phyloP scores from a whole-genome alignment of 2,888 invertebrate genomes.

The Napeogenes sylphis region DNA sequence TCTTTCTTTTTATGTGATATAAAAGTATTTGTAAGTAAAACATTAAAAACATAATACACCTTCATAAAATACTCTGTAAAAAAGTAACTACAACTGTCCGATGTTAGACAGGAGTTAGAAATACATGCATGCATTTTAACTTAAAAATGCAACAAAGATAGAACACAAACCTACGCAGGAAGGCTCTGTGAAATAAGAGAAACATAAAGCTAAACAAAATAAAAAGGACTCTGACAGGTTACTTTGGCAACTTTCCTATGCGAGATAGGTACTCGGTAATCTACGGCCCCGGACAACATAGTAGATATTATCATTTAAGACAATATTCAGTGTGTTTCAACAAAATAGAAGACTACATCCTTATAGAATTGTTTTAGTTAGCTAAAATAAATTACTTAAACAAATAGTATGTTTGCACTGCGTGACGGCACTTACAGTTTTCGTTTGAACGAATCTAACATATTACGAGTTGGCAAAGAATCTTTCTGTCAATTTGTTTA shows the following conservation, averaged over 20 bases:
- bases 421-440: conserved; percentile 25
- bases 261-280: conserved; percentile 35
- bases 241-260: conserved; percentile 57
- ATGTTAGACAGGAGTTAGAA: too few species aligned
- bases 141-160: conserved; percentile 1
- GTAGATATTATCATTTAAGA: neutral
- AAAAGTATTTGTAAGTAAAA: too few species aligned
- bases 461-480: conserved; percentile 26
- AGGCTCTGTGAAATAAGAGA: conserved; percentile 9
- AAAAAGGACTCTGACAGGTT: conserved; percentile 45
- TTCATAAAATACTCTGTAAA: too few species aligned
- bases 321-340: too few species aligned
- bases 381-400: conserved; percentile 25
- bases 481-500: conserved; percentile 22
- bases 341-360: too few species aligned
- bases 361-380: conserved; percentile 9
- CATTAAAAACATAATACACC: too few species aligned
- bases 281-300: conserved; percentile 1
- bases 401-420: conserved; percentile 18
- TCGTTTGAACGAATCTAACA: conserved; percentile 23
- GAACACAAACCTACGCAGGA: neutral
- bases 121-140: neutral
- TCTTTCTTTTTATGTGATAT: too few species aligned
- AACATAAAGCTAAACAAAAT: conserved; percentile 26
- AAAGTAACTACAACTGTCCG: too few species aligned